Conservation (phyloP, 2,888 invertebrate genomes). For the Pimpla rufipes region DNA sequence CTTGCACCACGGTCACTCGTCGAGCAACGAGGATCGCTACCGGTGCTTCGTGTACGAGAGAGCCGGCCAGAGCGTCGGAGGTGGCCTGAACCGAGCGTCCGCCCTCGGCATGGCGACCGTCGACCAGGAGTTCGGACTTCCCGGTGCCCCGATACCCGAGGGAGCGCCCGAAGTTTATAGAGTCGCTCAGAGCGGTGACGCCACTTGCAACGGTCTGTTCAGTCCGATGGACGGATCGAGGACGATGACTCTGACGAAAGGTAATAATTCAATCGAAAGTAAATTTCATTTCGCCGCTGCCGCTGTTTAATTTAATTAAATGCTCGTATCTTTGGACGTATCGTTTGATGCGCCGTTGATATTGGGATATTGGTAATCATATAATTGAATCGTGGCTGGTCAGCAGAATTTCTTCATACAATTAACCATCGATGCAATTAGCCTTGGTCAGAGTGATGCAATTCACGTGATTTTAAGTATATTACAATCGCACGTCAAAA, state of each 20-base stretch:
- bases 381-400: background rate
- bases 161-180: conserved; percentile 87
- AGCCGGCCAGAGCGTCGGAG: conserved; percentile 85
- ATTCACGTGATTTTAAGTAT: background rate
- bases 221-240: conserved; percentile 95
- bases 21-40: conserved; percentile 96
- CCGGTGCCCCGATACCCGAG: conserved; percentile 80
- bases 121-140: conserved; percentile 81
- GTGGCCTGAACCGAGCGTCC: conserved; percentile 78
- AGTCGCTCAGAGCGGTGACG: conserved; percentile 96
- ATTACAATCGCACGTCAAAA: background rate
- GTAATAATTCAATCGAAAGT: conserved; percentile 83
- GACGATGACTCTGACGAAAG: conserved; percentile 93
- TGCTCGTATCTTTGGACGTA: background rate
- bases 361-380: background rate
- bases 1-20: conserved; percentile 95
- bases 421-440: background rate
- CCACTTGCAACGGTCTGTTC: conserved; percentile 96
- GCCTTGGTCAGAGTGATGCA: background rate
- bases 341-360: background rate
- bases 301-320: background rate
- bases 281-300: background rate
- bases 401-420: background rate
- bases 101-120: conserved; percentile 79
- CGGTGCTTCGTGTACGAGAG: conserved; percentile 98